Percentiles rank a stretch among this genome's conserved stretches.
Conservation (phyloP, 1,140 invertebrate genomes). For the Watersipora subatra region DNA sequence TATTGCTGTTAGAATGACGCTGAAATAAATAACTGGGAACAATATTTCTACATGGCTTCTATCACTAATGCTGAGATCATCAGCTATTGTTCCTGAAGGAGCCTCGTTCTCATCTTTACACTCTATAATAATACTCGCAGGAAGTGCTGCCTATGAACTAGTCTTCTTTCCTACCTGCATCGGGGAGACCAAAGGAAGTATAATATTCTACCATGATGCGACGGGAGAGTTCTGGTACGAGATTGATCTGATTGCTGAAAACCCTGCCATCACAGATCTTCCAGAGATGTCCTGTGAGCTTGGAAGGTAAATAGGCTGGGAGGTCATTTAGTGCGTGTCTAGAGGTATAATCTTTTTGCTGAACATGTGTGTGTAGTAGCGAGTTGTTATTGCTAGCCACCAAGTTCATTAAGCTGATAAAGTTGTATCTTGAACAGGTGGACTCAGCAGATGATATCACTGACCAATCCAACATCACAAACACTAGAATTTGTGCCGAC, state of each 20-base stretch:
- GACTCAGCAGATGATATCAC: constrained; percentile 25
- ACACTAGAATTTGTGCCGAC: constrained; percentile 25
- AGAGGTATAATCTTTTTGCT: too few species aligned
- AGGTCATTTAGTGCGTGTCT: too few species aligned
- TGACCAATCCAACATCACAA: constrained; percentile 35
- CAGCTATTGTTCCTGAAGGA: too few species aligned
- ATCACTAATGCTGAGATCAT: too few species aligned
- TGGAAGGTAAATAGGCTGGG: constrained; percentile 31
- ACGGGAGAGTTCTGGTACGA: constrained; percentile 40
- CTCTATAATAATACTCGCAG: too few species aligned
- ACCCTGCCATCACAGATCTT: constrained; percentile 25
- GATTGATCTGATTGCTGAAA: constrained; percentile 23
- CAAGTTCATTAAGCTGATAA: too few species aligned
- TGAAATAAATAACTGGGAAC: too few species aligned
- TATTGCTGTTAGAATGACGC: too few species aligned
- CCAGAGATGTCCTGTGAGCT: constrained; percentile 36
- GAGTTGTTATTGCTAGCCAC: too few species aligned
- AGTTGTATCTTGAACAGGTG: constrained; percentile 21
- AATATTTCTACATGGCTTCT: too few species aligned
- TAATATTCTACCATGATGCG: constrained; percentile 34
- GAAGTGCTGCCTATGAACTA: constrained; percentile 24
- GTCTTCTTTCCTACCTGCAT: constrained; percentile 28
- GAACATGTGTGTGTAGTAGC: too few species aligned
- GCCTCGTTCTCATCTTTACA: too few species aligned
- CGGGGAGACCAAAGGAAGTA: constrained; percentile 27